Evolutionary conservation across 2,113 vertebrate genomes (phyloP).

Genomic region (Microtus pennsylvanicus): DNA sequence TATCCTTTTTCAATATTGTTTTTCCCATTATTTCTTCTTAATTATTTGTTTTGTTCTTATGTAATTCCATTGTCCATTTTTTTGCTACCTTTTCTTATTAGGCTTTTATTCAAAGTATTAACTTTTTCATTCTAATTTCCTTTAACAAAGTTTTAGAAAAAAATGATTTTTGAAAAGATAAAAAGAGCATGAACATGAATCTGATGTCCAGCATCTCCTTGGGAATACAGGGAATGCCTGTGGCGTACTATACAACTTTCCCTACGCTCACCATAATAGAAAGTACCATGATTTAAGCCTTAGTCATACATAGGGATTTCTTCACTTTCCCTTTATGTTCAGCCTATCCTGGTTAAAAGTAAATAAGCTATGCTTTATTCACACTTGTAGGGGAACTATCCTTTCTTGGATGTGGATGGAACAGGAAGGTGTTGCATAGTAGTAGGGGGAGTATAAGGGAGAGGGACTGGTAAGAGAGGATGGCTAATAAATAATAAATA

Average conservation of each 20-base stretch:
- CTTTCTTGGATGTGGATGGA: not conserved
- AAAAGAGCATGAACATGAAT: slow-evolving; percentile 13
- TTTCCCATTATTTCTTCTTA: not conserved
- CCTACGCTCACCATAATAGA: not conserved
- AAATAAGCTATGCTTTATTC: not conserved
- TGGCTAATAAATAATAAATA: too few species aligned
- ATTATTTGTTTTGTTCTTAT: not conserved
- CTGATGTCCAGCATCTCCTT: not conserved
- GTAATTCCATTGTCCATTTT: not conserved
- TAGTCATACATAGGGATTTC: not conserved
- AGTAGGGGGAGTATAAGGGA: not conserved
- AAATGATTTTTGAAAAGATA: not conserved
- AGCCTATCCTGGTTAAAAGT: not conserved
- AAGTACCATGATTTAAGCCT: not conserved
- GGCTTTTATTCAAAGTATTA: not conserved
- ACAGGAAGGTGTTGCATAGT: fast-evolving
- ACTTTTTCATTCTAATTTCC: not conserved
- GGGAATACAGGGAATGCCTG: not conserved
- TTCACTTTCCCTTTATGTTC: not conserved
- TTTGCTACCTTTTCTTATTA: not conserved
- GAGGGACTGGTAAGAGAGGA: too few species aligned
- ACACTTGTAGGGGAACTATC: not conserved
- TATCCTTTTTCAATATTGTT: not conserved
- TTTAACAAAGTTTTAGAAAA: not conserved
- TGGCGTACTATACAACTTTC: not conserved